Percentiles rank a stretch among this genome's conserved stretches.
Conservation (phyloP, 2,797 vertebrate species). For the Cynodonichthys magdalenae region DNA sequence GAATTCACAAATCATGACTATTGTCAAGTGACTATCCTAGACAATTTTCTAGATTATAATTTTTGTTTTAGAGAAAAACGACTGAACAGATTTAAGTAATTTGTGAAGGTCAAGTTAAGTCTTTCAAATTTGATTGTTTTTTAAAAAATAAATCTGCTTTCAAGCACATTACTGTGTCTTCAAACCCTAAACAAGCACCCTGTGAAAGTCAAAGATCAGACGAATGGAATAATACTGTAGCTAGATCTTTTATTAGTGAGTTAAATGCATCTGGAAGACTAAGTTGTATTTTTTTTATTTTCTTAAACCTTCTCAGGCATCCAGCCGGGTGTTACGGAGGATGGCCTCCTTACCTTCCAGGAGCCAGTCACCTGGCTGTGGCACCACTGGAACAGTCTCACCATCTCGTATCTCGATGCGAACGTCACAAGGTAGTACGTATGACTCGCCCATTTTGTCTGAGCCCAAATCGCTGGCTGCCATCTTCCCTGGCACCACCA, state of each 20-base stretch:
- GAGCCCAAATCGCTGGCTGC: slow-evolving; percentile 87
- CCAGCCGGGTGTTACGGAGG: slow-evolving; percentile 86
- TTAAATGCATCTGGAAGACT: slow-evolving; percentile 12
- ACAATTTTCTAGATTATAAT: background rate
- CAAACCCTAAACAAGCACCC: slow-evolving; percentile 9
- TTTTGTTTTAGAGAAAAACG: background rate
- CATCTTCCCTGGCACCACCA: slow-evolving; percentile 86
- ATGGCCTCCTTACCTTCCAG: slow-evolving; percentile 94
- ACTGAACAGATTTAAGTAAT: background rate
- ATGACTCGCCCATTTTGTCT: slow-evolving; percentile 87
- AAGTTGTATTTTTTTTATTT: slow-evolving; percentile 4
- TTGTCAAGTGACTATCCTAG: too few species aligned
- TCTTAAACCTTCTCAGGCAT: slow-evolving; percentile 56
- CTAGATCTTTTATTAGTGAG: slow-evolving; percentile 8
- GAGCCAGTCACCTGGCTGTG: slow-evolving; percentile 91
- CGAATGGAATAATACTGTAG: slow-evolving; percentile 8
- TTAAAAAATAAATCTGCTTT: too few species aligned
- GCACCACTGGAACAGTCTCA: slow-evolving; percentile 86
- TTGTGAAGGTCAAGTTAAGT: background rate
- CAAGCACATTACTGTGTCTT: background rate
- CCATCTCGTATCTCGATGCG: slow-evolving; percentile 87
- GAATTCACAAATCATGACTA: too few species aligned
- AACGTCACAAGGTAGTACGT: slow-evolving; percentile 90
- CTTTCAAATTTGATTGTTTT: background rate
- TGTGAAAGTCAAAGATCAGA: slow-evolving; percentile 20